phyloP scores from a whole-genome alignment of 2,888 invertebrate species.

The Drosophila heteroneura region DNA sequence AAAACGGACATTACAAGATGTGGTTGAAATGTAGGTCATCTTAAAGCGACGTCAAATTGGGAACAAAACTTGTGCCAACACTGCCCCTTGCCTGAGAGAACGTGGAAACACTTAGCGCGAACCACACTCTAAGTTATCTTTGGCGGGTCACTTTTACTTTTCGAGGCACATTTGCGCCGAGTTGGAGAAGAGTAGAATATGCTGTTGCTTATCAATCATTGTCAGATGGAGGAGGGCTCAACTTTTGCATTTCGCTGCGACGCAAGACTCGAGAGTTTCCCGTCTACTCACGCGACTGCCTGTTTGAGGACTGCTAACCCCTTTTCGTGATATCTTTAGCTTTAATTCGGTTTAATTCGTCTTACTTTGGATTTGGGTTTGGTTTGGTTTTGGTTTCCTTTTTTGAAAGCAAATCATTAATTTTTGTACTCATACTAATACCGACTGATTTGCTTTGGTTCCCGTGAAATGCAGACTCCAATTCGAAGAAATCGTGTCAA shows the following conservation, averaged over 20 bases:
- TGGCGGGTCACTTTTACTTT: slow-evolving; percentile 77
- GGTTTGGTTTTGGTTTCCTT: slow-evolving; percentile 31
- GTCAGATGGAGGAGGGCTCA: slow-evolving; percentile 67
- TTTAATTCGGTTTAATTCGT: slow-evolving; percentile 25
- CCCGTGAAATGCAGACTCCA: slow-evolving; percentile 84
- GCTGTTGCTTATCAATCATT: slow-evolving; percentile 83
- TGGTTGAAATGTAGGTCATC: slow-evolving; percentile 38
- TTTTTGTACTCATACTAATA: slow-evolving; percentile 52
- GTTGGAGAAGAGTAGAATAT: slow-evolving; percentile 72
- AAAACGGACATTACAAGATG: background rate
- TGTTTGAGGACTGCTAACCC: slow-evolving; percentile 29
- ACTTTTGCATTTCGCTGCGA: slow-evolving; percentile 63
- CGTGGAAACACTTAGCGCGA: slow-evolving; percentile 28
- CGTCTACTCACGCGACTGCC: slow-evolving; percentile 38
- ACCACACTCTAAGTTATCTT: slow-evolving; percentile 44
- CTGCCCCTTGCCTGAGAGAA: slow-evolving; percentile 7
- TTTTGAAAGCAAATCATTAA: slow-evolving; percentile 69
- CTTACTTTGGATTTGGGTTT: slow-evolving; percentile 5
- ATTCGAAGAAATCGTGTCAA: slow-evolving; percentile 90
- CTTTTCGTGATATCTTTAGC: slow-evolving; percentile 37
- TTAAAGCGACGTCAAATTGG: slow-evolving; percentile 34
- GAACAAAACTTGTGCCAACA: slow-evolving; percentile 13
- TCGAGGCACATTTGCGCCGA: slow-evolving; percentile 58
- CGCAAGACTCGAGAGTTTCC: slow-evolving; percentile 44
- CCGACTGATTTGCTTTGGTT: slow-evolving; percentile 58